These are phyloP conservation scores for Dryas iulia DNA, from an alignment of 1,140 invertebrate genomes.

Conservation along the genomic window DNA sequence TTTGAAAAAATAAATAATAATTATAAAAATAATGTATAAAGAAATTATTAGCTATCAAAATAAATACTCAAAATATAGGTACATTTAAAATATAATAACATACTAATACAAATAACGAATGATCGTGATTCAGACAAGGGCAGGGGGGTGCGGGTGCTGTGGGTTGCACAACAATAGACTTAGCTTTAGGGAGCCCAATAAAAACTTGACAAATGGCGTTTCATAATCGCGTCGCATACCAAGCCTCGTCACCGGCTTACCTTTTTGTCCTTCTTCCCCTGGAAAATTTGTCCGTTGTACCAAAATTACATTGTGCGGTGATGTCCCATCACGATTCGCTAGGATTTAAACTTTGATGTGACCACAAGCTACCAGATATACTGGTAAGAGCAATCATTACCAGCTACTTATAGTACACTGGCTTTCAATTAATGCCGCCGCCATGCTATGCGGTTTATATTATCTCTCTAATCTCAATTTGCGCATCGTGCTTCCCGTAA, in stretches of 20 bases:
- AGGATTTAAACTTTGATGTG: constrained; percentile 24
- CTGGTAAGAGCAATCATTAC: constrained; percentile 15
- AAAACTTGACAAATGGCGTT: constrained; percentile 79
- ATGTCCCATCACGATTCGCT: constrained; percentile 24
- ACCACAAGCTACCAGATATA: constrained; percentile 13
- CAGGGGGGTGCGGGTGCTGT: constrained; percentile 38
- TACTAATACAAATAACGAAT: constrained; percentile 75
- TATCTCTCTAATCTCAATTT: constrained; percentile 16
- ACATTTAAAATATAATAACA: constrained; percentile 67
- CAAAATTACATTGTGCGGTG: constrained; percentile 33
- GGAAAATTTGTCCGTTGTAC: constrained; percentile 30
- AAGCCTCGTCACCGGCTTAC: constrained; percentile 48
- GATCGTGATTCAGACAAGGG: constrained; percentile 63
- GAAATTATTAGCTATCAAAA: no score
- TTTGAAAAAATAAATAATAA: no score
- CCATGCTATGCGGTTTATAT: constrained; percentile 29
- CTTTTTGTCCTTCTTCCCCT: constrained; percentile 32
- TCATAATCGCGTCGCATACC: constrained; percentile 76
- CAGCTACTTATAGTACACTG: constrained; percentile 17
- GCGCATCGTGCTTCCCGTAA: constrained; percentile 9
- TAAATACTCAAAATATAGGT: constrained; percentile 40
- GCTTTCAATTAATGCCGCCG: constrained; percentile 31
- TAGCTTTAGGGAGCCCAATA: constrained; percentile 69
- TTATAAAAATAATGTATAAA: no score
- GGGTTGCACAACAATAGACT: constrained; percentile 58